These are phyloP conservation scores for Acrobasis suavella DNA, from an alignment of 2,888 invertebrate genomes.

Conservation along the genomic window DNA sequence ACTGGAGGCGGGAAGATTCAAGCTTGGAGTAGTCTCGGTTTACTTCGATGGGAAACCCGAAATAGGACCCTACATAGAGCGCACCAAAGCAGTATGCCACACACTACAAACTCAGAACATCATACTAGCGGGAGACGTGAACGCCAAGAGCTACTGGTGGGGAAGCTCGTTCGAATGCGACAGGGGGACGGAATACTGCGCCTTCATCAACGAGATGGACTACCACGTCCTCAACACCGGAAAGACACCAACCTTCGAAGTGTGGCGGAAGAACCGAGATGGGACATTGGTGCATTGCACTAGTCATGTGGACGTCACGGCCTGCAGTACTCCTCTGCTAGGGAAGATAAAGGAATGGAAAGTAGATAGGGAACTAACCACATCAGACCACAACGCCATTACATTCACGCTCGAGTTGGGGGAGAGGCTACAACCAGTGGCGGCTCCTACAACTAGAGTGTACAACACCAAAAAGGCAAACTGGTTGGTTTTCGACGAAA, in stretches of 20 bases:
- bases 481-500: slow-evolving; percentile 10
- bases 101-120: background rate
- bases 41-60: too few species aligned
- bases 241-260: slow-evolving; percentile 31
- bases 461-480: slow-evolving; percentile 34
- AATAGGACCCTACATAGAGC: too few species aligned
- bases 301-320: slow-evolving; percentile 33
- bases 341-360: slow-evolving; percentile 31
- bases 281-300: slow-evolving; percentile 22
- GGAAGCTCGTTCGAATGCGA: slow-evolving; percentile 26
- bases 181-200: slow-evolving; percentile 28
- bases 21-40: slow-evolving; percentile 2
- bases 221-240: slow-evolving; percentile 34
- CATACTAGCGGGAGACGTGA: slow-evolving; percentile 12
- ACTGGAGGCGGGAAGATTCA: background rate
- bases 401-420: slow-evolving; percentile 27
- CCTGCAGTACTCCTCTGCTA: slow-evolving; percentile 27
- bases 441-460: slow-evolving; percentile 24
- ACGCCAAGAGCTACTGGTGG: slow-evolving; percentile 27
- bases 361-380: slow-evolving; percentile 27
- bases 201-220: too few species aligned
- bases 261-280: slow-evolving; percentile 23
- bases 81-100: too few species aligned
- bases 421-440: background rate
- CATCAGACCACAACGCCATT: slow-evolving; percentile 37